Conservation (phyloP, 2,888 invertebrate species). For the Watsonalla cultraria region DNA sequence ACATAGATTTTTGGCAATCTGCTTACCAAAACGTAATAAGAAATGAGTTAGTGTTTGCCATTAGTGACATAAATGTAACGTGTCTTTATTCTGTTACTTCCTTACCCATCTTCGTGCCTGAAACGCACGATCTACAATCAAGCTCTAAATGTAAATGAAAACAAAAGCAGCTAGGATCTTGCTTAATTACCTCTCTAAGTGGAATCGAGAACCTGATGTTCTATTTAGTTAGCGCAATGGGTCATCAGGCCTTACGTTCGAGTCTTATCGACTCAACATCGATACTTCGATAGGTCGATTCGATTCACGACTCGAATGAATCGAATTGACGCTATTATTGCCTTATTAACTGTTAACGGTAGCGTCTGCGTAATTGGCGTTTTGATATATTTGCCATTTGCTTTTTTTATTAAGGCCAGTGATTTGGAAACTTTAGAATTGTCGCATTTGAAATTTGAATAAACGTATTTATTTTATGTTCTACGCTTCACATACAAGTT, state of each 20-base stretch:
- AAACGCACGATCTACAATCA: background rate
- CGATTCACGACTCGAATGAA: constrained; percentile 42
- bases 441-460: too few species aligned
- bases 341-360: constrained; percentile 12
- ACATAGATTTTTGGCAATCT: too few species aligned
- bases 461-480: too few species aligned
- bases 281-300: constrained; percentile 45
- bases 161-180: constrained; percentile 37
- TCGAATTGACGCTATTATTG: constrained; percentile 39
- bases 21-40: background rate
- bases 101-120: background rate
- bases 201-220: constrained; percentile 53
- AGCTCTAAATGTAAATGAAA: constrained; percentile 16
- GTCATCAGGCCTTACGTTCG: constrained; percentile 45
- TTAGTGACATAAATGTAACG: background rate
- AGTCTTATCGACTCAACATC: constrained; percentile 35
- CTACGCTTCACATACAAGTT: too few species aligned
- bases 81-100: background rate
- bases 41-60: background rate
- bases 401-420: background rate
- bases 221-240: constrained; percentile 68
- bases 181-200: constrained; percentile 64
- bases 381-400: background rate
- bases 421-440: background rate
- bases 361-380: constrained; percentile 1